These are phyloP conservation scores for Dryas iulia DNA, from an alignment of 1,140 invertebrate genomes.

Conservation along the genomic window DNA sequence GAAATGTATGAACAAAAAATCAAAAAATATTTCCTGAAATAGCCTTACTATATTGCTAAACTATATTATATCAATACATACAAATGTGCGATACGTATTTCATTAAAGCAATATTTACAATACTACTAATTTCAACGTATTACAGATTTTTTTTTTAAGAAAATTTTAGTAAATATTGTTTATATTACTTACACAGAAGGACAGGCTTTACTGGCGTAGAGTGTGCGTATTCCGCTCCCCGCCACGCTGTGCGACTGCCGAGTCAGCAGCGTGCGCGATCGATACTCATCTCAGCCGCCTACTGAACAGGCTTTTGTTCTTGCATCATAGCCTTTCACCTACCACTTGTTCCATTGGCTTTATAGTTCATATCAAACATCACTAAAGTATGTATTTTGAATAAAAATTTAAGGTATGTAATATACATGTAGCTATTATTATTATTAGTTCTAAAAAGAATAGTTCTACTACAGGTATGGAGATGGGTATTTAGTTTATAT, in stretches of 20 bases:
- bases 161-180: not conserved
- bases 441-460: too few relatives aligned
- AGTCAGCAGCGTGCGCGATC: conserved; percentile 61
- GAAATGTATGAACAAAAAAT: too few relatives aligned
- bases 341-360: not conserved
- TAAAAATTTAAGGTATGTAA: too few relatives aligned
- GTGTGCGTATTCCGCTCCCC: conserved; percentile 42
- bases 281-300: conserved; percentile 62
- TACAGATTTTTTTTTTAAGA: not conserved
- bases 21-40: too few relatives aligned
- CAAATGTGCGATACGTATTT: too few relatives aligned
- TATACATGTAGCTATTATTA: too few relatives aligned
- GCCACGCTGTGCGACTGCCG: conserved; percentile 50
- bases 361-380: not conserved
- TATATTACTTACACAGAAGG: not conserved
- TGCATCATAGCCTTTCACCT: conserved; percentile 35
- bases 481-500: too few relatives aligned
- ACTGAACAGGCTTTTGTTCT: conserved; percentile 54
- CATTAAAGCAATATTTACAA: too few relatives aligned
- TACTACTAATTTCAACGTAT: too few relatives aligned
- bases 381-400: not conserved
- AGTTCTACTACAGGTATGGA: too few relatives aligned
- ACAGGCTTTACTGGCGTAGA: conserved; percentile 3
- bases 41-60: too few relatives aligned
- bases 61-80: too few relatives aligned